These are phyloP conservation scores for Nasonovia ribisnigri DNA, from an alignment of 2,888 invertebrate genomes.

Conservation along the genomic window DNA sequence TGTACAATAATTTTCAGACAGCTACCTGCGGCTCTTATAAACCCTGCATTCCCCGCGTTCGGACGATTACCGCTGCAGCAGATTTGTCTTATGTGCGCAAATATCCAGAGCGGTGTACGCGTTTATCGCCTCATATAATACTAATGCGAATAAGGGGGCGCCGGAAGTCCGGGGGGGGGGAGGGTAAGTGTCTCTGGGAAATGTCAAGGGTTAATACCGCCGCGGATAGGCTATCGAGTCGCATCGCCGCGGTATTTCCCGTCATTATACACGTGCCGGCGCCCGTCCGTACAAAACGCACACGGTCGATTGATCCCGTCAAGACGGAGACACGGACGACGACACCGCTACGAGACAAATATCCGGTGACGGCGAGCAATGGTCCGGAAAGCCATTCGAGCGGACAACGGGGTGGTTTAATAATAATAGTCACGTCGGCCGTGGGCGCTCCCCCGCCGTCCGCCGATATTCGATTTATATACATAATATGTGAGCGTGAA, in stretches of 20 bases:
- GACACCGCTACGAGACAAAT: constrained; percentile 44
- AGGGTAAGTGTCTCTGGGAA: neutral
- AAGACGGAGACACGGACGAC: neutral
- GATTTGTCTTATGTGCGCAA: neutral
- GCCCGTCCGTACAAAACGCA: neutral
- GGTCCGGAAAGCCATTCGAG: constrained; percentile 51
- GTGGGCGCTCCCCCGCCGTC: too few species aligned
- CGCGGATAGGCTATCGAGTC: neutral
- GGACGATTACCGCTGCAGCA: neutral
- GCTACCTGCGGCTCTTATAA: neutral
- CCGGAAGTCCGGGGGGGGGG: too few species aligned
- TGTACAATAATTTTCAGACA: neutral
- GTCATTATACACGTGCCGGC: neutral
- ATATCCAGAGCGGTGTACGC: neutral
- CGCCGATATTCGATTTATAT: constrained; percentile 19
- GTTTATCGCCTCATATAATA: neutral
- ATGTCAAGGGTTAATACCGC: neutral
- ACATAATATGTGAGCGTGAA: neutral
- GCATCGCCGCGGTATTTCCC: constrained; percentile 29
- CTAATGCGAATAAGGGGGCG: neutral
- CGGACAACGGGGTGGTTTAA: constrained; percentile 11
- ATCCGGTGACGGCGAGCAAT: constrained; percentile 40
- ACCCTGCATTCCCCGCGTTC: neutral
- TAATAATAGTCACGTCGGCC: constrained; percentile 9
- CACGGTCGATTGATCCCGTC: constrained; percentile 29